These are phyloP conservation scores for Coelopa frigida DNA, from an alignment of 1,140 invertebrate genomes.

Conservation along the genomic window DNA sequence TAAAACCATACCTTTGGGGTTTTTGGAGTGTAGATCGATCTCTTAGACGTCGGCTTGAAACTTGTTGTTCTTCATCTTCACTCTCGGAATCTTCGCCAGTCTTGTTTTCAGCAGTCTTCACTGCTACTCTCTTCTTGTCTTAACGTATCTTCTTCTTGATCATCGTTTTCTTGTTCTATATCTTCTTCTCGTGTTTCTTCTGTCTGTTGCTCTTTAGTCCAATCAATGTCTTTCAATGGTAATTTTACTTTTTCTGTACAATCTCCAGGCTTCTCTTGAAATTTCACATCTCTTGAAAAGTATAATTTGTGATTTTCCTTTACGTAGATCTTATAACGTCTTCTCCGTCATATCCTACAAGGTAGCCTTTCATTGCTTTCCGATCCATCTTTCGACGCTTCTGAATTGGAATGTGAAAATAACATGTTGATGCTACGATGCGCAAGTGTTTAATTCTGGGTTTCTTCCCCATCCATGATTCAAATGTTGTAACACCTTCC, in stretches of 20 bases:
- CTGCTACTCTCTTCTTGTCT: too few species aligned
- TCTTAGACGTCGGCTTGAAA: too few species aligned
- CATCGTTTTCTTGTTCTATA: too few species aligned
- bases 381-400: slow-evolving; percentile 25
- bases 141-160: too few species aligned
- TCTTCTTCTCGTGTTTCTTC: too few species aligned
- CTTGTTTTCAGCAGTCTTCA: too few species aligned
- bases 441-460: slow-evolving; percentile 6
- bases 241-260: too few species aligned
- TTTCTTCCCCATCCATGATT: slow-evolving; percentile 6
- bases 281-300: slow-evolving; percentile 6
- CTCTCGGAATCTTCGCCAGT: neutral
- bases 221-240: too few species aligned
- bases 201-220: too few species aligned
- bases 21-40: too few species aligned
- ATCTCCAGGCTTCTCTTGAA: slow-evolving; percentile 6
- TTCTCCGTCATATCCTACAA: slow-evolving; percentile 15
- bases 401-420: slow-evolving; percentile 17
- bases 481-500: neutral
- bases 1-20: too few species aligned
- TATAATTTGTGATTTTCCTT: neutral
- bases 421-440: slow-evolving; percentile 14
- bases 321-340: slow-evolving; percentile 8
- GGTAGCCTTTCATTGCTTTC: slow-evolving; percentile 24
- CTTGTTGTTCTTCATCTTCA: too few species aligned